These are phyloP conservation scores for Drosophila nigromelanica DNA, from an alignment of 1,140 invertebrate species.

Conservation along the genomic window DNA sequence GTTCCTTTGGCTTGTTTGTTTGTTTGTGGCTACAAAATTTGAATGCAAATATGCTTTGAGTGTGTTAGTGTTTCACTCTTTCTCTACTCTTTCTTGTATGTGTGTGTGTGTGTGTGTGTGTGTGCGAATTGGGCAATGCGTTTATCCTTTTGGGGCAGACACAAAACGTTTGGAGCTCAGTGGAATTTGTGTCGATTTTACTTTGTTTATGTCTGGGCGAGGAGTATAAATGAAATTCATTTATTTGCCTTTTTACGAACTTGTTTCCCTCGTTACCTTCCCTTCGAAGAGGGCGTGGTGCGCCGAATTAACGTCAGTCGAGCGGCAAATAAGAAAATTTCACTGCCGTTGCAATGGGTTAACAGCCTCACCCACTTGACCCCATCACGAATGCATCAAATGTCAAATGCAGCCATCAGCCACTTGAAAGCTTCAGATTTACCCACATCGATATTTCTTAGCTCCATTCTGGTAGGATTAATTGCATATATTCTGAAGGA, in stretches of 20 bases:
- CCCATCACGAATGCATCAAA: conserved; percentile 48
- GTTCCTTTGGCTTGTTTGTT: conserved; percentile 50
- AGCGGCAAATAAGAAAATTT: conserved; percentile 67
- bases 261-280: conserved; percentile 16
- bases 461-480: conserved; percentile 22
- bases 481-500: conserved; percentile 35
- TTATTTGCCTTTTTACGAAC: conserved; percentile 54
- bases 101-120: conserved; percentile 18
- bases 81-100: neutral
- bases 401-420: conserved; percentile 51
- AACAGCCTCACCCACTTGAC: conserved; percentile 8
- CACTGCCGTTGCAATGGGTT: conserved; percentile 11
- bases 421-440: conserved; percentile 19
- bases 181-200: conserved; percentile 61
- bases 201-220: conserved; percentile 53
- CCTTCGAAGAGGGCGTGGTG: neutral
- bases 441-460: neutral
- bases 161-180: conserved; percentile 48
- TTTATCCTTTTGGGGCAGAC: conserved; percentile 52
- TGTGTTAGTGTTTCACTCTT: conserved; percentile 28
- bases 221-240: conserved; percentile 61
- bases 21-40: conserved; percentile 64
- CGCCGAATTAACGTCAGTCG: conserved; percentile 54
- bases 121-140: conserved; percentile 43
- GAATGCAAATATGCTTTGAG: conserved; percentile 67